A percentile compares a stretch with the other conserved stretches of the same genome.
phyloP scores from a whole-genome alignment of 2,113 vertebrate species.

The Prunella himalayana region DNA sequence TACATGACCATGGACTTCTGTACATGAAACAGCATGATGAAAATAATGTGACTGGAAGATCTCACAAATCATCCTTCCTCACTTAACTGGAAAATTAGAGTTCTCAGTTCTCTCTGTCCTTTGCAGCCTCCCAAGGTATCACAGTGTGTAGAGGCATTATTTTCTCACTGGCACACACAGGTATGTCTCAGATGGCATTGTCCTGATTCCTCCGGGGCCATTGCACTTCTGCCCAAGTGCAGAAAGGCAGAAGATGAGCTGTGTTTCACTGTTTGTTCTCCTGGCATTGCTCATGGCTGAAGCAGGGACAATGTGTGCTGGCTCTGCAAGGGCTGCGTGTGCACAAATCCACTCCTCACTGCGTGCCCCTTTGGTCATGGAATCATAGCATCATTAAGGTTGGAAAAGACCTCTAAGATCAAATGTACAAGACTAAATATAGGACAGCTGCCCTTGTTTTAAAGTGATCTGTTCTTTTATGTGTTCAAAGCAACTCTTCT shows the following conservation, averaged over 20 bases:
- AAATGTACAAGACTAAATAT: not conserved
- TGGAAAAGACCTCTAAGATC: not conserved
- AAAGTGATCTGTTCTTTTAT: not conserved
- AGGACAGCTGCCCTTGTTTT: not conserved
- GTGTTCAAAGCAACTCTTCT: not conserved
- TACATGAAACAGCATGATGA: not conserved
- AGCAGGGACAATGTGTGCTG: fast-evolving
- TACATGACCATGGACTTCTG: fast-evolving
- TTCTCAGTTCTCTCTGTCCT: not conserved
- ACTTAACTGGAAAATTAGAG: not conserved
- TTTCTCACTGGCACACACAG: not conserved
- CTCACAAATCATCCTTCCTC: not conserved
- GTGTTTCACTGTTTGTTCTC: not conserved
- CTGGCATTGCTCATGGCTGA: not conserved
- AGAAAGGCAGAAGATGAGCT: not conserved
- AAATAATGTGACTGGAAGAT: not conserved
- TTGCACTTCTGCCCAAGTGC: not conserved
- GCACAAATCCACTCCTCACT: fast-evolving
- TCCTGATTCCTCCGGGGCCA: fast-evolving
- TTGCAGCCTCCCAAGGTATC: not conserved
- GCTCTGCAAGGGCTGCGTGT: not conserved
- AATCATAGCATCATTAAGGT: not conserved
- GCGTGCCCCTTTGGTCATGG: fast-evolving
- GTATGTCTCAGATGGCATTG: not conserved
- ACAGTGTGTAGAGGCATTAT: not conserved